Conservation (phyloP, 2,113 vertebrate genomes). For the Poeciliopsis occidentalis region DNA sequence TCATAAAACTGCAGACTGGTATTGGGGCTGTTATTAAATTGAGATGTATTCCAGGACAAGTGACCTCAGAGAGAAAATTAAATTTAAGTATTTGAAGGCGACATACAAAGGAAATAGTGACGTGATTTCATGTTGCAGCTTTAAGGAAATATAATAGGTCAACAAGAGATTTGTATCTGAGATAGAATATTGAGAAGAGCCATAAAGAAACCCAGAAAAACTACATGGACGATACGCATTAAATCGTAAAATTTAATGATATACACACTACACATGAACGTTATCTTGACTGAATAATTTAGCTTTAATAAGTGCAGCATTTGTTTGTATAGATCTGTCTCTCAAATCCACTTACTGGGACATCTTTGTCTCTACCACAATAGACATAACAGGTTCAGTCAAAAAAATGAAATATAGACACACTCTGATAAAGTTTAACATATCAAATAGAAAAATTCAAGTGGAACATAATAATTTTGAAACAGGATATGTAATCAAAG, state of each 20-base stretch:
- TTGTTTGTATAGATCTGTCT: too few relatives aligned
- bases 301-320: too few relatives aligned
- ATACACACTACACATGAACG: not conserved
- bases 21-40: conserved; percentile 21
- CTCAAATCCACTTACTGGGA: not conserved
- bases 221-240: not conserved
- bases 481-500: too few relatives aligned
- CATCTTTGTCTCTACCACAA: not conserved
- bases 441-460: too few relatives aligned
- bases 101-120: not conserved
- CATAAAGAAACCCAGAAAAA: not conserved
- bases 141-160: not conserved
- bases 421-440: not conserved
- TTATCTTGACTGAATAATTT: too few relatives aligned
- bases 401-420: not conserved
- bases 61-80: conserved; percentile 27
- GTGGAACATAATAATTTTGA: too few relatives aligned
- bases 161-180: not conserved
- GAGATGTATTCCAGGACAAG: conserved; percentile 13
- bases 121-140: not conserved
- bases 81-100: conserved; percentile 12
- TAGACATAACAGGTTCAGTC: not conserved
- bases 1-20: conserved; percentile 8
- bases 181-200: too few relatives aligned
- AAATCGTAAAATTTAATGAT: not conserved